Percentiles rank a stretch among this genome's conserved stretches.
phyloP scores from a whole-genome alignment of 1,140 invertebrate genomes.

The Drosophila cardini region DNA sequence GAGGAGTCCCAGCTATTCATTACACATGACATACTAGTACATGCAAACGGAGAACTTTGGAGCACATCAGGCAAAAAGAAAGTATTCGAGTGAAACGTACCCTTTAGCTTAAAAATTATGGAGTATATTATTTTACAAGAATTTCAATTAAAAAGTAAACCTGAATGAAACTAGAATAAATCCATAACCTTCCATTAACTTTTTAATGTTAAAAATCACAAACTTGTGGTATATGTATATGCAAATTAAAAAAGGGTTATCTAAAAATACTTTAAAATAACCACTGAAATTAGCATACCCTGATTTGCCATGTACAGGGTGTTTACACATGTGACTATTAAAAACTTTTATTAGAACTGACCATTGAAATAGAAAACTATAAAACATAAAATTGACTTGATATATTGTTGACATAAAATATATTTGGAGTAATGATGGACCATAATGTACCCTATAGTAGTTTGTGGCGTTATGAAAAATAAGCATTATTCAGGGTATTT shows the following conservation, averaged over 20 bases:
- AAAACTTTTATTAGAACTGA: neutral
- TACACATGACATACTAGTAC: constrained; percentile 9
- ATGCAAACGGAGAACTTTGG: constrained; percentile 25
- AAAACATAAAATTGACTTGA: constrained; percentile 5
- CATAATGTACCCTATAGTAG: neutral
- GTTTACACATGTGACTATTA: neutral
- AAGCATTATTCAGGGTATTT: constrained; percentile 12
- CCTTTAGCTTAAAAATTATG: neutral
- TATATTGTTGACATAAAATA: neutral
- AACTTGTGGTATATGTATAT: too few species aligned
- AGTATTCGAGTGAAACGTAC: neutral
- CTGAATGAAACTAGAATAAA: too few species aligned
- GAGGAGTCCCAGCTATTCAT: constrained; percentile 15
- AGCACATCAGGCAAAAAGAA: neutral
- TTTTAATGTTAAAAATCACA: too few species aligned
- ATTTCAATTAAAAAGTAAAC: neutral
- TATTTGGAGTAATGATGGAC: neutral
- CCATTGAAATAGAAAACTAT: constrained; percentile 13
- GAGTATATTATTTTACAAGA: neutral
- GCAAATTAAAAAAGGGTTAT: neutral
- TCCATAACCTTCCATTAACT: too few species aligned
- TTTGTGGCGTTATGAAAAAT: neutral
- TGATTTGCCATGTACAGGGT: too few species aligned
- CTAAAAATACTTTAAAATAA: too few species aligned
- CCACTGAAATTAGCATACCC: too few species aligned